Percentiles rank a stretch among this genome's conserved stretches.
Conservation (phyloP, 2,888 invertebrate species). For the Aphrophora alni region DNA sequence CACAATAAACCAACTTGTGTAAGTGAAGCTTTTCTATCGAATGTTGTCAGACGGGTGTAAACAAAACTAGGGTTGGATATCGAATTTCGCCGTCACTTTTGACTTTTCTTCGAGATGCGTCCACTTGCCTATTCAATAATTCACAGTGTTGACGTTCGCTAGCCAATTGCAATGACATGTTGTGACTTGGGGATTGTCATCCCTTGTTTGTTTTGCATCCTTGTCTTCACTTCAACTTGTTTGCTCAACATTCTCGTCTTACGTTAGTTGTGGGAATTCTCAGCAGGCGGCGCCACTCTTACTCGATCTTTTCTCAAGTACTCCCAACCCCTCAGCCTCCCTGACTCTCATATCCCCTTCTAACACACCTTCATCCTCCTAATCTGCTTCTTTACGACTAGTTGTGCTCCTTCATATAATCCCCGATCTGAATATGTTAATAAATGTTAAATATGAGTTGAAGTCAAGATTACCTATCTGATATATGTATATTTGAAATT, state of each 20-base stretch:
- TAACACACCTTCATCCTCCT: not conserved
- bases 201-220: slow-evolving; percentile 2
- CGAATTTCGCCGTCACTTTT: not conserved
- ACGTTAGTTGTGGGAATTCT: slow-evolving; percentile 9
- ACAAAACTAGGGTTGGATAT: not conserved
- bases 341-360: not conserved
- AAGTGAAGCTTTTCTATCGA: not conserved
- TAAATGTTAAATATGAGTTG: not conserved
- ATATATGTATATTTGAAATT: too few species aligned
- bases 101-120: not conserved
- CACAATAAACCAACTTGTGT: too few species aligned
- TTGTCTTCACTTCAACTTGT: slow-evolving; percentile 1
- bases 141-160: not conserved
- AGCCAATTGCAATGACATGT: slow-evolving; percentile 6
- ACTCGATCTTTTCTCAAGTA: not conserved
- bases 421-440: not conserved
- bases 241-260: slow-evolving; percentile 6
- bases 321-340: not conserved
- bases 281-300: slow-evolving; percentile 6
- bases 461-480: too few species aligned
- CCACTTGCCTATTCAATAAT: slow-evolving; percentile 9
- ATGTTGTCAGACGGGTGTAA: not conserved
- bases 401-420: not conserved
- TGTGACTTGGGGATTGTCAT: not conserved
- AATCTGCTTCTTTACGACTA: not conserved